These are phyloP conservation scores for Hemicordylus capensis DNA, from an alignment of 2,113 vertebrate species.

Conservation along the genomic window DNA sequence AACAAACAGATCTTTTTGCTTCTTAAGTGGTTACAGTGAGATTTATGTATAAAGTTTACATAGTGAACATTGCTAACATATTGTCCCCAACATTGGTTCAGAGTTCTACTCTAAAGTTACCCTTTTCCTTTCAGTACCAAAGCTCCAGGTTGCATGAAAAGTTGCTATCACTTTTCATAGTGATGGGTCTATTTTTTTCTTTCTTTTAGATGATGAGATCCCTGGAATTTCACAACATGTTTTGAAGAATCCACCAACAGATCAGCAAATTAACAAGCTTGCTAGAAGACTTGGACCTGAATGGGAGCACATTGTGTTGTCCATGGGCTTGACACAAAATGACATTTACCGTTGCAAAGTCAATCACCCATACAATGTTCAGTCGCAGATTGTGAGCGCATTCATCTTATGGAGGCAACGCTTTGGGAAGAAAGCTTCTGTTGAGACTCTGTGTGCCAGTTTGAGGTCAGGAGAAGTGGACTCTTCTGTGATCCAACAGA, in stretches of 20 bases:
- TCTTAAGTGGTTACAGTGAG: neutral
- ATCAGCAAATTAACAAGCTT: slow-evolving; percentile 86
- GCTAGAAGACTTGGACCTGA: slow-evolving; percentile 81
- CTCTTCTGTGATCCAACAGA: slow-evolving; percentile 77
- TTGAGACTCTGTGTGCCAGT: slow-evolving; percentile 74
- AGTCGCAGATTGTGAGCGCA: slow-evolving; percentile 83
- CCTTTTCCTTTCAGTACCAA: slow-evolving; percentile 22
- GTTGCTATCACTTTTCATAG: neutral
- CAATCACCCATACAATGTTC: slow-evolving; percentile 81
- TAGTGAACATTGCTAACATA: neutral
- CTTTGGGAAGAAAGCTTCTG: slow-evolving; percentile 82
- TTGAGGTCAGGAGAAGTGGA: slow-evolving; percentile 79
- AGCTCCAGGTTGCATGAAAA: neutral
- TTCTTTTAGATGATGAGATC: slow-evolving; percentile 62
- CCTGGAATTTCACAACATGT: slow-evolving; percentile 63
- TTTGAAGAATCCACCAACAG: slow-evolving; percentile 81
- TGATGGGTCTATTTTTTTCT: neutral
- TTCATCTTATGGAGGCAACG: slow-evolving; percentile 87
- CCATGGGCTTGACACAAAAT: slow-evolving; percentile 83
- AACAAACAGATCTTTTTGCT: neutral
- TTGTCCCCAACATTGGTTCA: neutral
- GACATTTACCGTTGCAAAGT: slow-evolving; percentile 87
- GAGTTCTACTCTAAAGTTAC: neutral
- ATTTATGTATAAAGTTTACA: neutral
- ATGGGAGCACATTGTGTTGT: slow-evolving; percentile 86